Base-by-base conservation (phyloP, 2,888 invertebrate species). In the Heliconius charithonia region DNA sequence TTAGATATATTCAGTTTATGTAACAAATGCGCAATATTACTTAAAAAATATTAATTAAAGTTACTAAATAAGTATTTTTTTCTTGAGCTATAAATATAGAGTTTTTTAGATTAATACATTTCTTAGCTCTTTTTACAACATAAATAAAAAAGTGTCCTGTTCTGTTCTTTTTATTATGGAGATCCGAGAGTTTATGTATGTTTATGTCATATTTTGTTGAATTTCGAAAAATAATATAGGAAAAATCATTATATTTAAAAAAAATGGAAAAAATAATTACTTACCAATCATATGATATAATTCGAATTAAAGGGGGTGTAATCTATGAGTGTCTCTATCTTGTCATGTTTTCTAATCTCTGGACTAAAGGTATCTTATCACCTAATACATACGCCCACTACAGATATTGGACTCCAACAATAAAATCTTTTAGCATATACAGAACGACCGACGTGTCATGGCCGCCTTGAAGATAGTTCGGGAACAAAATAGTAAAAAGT, bases 331-430 rank as follows among this genome's bases (percentile, higher is more conserved):
- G 59, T 59, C 25, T 59, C 25, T 59, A 59, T 25, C 25, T 59
- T 59, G n/a, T 59, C n/a, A 10, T 59, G n/a, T 59, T 9, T 22
- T 59, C n/a, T 12, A n/a, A 59, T n/a, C n/a, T 25, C 22, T n/a
- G 16, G 16, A 45, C 45, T 16, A 45, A 9, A 59, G 4, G 22
- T n/a, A 59, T 59, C 22, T 59, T 59, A 59, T 59, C n/a, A 59
- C 59, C n/a, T 9, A 62, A 62, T 62, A 62, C n/a, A 62, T 62
- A 62, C 62, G 62, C 62, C 62, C 25, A 62, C 56, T 56, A 56
- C 56, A 19, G 22, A 56, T 19, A 56, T n/a, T 56, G 22, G 56
- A 56, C 19, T 10, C 7, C 22, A 56, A 22, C 3, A 22, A 56
- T 3, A 10, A 56, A 56, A 9, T 22, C 22, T 9, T 56, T 56